These are phyloP conservation scores for Percopsis transmontana DNA, from an alignment of 2,113 vertebrate genomes.

Conservation along the genomic window DNA sequence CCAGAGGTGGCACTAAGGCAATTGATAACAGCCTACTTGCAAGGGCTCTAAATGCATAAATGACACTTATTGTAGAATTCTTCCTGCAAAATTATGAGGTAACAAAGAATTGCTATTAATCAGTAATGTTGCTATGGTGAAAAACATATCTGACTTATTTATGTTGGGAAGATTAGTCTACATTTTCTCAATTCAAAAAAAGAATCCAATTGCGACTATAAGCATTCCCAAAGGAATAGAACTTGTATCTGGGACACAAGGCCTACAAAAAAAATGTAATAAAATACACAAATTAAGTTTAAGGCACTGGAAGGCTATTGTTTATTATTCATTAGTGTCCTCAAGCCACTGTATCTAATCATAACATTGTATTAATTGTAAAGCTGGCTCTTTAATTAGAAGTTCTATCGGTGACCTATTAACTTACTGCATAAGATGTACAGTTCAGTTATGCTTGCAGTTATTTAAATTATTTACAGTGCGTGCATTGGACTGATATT, in stretches of 20 bases:
- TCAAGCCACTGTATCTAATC: neutral
- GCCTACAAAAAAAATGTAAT: neutral
- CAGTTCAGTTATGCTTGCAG: neutral
- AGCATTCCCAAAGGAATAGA: neutral
- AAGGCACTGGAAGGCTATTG: neutral
- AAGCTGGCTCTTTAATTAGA: conserved; percentile 14
- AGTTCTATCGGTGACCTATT: conserved; percentile 21
- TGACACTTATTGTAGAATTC: too few species aligned
- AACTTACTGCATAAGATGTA: neutral
- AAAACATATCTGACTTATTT: too few species aligned
- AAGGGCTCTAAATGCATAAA: too few species aligned
- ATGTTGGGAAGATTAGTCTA: too few species aligned
- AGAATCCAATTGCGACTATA: neutral
- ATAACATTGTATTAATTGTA: neutral
- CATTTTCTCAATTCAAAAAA: neutral
- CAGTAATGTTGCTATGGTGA: too few species aligned
- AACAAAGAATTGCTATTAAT: too few species aligned
- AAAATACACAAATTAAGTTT: conserved; percentile 4
- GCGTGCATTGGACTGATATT: neutral
- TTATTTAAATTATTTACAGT: conserved; percentile 1
- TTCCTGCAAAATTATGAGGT: too few species aligned
- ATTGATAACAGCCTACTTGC: too few species aligned
- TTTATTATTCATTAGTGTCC: conserved; percentile 2
- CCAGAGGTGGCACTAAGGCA: too few species aligned
- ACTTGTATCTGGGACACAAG: neutral